phyloP scores from a whole-genome alignment of 2,888 invertebrate genomes.

The Apeira syringaria region DNA sequence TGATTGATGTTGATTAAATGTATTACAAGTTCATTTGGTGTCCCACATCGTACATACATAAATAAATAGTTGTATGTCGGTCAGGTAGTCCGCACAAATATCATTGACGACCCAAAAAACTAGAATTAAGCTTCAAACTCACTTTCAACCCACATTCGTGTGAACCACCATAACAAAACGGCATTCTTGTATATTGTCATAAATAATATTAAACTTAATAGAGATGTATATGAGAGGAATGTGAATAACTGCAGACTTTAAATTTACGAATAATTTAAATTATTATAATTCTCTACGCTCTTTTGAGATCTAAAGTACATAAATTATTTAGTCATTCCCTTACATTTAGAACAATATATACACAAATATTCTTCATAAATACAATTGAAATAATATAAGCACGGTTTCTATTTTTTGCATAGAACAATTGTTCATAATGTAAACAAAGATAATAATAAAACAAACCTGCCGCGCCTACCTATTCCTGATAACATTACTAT shows the following conservation, averaged over 20 bases:
- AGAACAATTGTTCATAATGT: too few species aligned
- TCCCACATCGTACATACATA: slow-evolving; percentile 18
- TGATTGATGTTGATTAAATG: slow-evolving; percentile 14
- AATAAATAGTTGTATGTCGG: slow-evolving; percentile 18
- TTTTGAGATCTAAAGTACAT: slow-evolving; percentile 19
- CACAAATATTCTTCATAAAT: too few species aligned
- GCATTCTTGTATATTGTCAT: slow-evolving; percentile 22
- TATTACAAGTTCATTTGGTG: slow-evolving; percentile 21
- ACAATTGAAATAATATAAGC: too few species aligned
- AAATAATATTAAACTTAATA: slow-evolving; percentile 18
- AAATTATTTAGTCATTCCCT: too few species aligned
- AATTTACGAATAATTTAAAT: slow-evolving; percentile 15
- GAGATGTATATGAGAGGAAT: slow-evolving; percentile 14
- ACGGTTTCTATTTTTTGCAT: too few species aligned
- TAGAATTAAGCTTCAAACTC: slow-evolving; percentile 29
- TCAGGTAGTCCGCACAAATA: slow-evolving; percentile 27
- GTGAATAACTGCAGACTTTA: slow-evolving; percentile 14
- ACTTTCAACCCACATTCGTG: slow-evolving; percentile 32
- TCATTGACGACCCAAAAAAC: slow-evolving; percentile 30
- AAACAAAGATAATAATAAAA: too few species aligned
- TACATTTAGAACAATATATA: too few species aligned
- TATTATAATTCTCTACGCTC: slow-evolving; percentile 8
- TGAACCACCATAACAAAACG: slow-evolving; percentile 21
- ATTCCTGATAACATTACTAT: too few species aligned
- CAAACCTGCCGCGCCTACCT: too few species aligned